Evolutionary conservation across 2,113 vertebrate species (phyloP).

Genomic region (Sterna hirundo): DNA sequence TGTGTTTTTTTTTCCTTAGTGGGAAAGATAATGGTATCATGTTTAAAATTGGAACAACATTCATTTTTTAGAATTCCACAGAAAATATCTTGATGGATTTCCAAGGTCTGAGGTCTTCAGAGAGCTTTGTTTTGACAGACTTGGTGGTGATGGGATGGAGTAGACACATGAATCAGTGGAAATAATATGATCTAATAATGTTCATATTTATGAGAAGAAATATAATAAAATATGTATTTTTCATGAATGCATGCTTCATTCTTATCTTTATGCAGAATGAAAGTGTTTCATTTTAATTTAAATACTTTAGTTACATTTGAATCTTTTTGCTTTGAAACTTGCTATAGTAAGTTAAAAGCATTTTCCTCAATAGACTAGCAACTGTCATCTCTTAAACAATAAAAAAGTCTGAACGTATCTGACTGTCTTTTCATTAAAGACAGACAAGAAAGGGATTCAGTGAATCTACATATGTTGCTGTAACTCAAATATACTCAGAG

Average conservation of each 20-base stretch:
- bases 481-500: not conserved
- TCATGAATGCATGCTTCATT: not conserved
- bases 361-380: not conserved
- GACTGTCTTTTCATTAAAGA: slow-evolving; percentile 18
- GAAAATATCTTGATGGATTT: not conserved
- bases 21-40: not conserved
- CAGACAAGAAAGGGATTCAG: not conserved
- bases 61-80: not conserved
- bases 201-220: not conserved
- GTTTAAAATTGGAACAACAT: not conserved
- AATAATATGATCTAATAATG: not conserved
- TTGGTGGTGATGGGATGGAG: not conserved
- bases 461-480: slow-evolving; percentile 9
- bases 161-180: not conserved
- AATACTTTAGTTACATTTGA: not conserved
- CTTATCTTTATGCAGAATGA: not conserved
- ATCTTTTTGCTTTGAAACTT: not conserved
- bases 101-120: not conserved
- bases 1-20: rapidly evolving
- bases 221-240: not conserved
- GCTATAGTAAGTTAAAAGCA: not conserved
- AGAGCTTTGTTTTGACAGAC: not conserved
- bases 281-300: not conserved
- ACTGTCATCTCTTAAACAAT: not conserved
- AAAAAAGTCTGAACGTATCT: not conserved